These are phyloP conservation scores for Pollenia labialis DNA, from an alignment of 2,888 invertebrate species.

Conservation along the genomic window DNA sequence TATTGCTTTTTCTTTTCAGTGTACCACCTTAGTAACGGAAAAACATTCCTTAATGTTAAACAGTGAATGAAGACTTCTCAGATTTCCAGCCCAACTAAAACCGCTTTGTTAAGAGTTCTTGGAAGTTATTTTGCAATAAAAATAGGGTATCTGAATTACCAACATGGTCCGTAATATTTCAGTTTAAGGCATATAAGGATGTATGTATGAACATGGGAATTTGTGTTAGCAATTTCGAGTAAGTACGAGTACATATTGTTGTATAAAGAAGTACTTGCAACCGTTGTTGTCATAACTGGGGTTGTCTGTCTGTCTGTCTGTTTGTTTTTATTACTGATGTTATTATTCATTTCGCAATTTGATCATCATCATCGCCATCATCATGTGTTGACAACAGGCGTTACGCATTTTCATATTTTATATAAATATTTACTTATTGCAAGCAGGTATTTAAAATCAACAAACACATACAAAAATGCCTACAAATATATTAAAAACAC, in stretches of 20 bases:
- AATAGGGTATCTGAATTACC: slow-evolving; percentile 10
- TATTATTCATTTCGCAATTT: slow-evolving; percentile 69
- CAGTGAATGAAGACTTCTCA: no score
- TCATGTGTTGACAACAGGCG: slow-evolving; percentile 83
- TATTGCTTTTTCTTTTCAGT: no score
- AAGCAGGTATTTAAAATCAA: slow-evolving; percentile 72
- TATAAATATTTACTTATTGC: slow-evolving; percentile 81
- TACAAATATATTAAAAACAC: no score
- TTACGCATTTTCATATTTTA: slow-evolving; percentile 79
- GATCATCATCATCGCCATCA: slow-evolving; percentile 57
- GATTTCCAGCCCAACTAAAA: no score
- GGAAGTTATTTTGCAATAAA: no score
- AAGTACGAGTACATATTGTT: slow-evolving; percentile 2
- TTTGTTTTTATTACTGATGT: slow-evolving; percentile 48
- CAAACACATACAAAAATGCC: not conserved
- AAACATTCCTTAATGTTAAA: no score
- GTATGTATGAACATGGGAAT: not conserved
- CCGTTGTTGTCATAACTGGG: slow-evolving; percentile 44
- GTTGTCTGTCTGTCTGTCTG: slow-evolving; percentile 49
- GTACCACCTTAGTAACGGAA: no score
- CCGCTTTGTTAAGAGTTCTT: no score
- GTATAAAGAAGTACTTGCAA: slow-evolving; percentile 36
- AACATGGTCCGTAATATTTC: slow-evolving; percentile 24
- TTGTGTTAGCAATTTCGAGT: not conserved
- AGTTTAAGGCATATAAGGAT: slow-evolving; percentile 10